phyloP scores from a whole-genome alignment of 2,113 vertebrate species.

The Chiloscyllium plagiosum region DNA sequence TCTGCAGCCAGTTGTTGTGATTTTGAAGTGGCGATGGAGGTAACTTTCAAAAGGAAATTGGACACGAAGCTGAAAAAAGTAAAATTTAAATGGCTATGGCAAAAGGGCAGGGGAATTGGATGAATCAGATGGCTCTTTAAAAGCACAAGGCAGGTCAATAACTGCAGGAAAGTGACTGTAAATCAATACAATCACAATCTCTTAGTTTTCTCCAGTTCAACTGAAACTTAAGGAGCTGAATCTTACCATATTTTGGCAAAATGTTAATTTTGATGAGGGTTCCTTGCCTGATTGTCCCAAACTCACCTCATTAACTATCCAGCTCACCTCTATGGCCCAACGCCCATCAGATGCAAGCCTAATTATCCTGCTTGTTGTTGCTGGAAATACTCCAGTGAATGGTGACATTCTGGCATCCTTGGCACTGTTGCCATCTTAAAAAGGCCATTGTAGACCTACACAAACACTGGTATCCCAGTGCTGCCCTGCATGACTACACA shows the following conservation, averaged over 20 bases:
- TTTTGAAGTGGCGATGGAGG: not conserved
- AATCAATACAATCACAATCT: not conserved
- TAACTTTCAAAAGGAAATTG: constrained; percentile 3
- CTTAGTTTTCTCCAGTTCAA: not conserved
- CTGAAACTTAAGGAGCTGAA: not conserved
- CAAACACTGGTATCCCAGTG: too few relatives aligned
- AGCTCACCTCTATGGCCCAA: too few relatives aligned
- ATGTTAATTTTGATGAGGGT: not conserved
- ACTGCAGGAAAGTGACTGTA: not conserved
- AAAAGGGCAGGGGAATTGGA: not conserved
- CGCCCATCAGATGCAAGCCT: too few relatives aligned
- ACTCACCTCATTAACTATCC: not conserved
- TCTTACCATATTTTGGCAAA: not conserved
- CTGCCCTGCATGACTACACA: too few relatives aligned
- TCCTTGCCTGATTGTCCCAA: not conserved
- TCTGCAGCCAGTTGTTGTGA: not conserved
- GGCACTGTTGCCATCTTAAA: too few relatives aligned
- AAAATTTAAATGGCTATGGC: not conserved
- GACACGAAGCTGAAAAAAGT: not conserved
- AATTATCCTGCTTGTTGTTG: too few relatives aligned
- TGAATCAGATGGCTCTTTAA: not conserved
- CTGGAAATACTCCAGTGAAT: too few relatives aligned
- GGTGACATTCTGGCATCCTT: too few relatives aligned
- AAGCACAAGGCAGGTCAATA: not conserved
- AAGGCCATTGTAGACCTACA: too few relatives aligned